A percentile compares a stretch with the other conserved stretches of the same genome.
Evolutionary conservation across 2,888 invertebrate species (phyloP).

Genomic region (Adineta ricciae): DNA sequence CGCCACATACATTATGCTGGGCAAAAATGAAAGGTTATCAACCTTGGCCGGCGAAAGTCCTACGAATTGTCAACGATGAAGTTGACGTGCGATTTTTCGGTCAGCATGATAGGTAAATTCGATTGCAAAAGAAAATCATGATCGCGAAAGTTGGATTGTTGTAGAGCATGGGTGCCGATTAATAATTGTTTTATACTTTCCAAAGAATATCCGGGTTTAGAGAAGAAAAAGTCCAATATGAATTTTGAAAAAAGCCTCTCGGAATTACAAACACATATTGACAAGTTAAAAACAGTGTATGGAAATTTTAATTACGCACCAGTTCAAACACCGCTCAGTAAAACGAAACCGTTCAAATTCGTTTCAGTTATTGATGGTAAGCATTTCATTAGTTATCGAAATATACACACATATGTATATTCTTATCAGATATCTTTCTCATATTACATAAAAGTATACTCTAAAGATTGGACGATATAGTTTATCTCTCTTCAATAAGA

Average conservation of each 20-base stretch:
- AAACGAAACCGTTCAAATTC: not conserved
- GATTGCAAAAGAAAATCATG: not conserved
- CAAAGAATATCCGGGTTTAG: not conserved
- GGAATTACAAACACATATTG: constrained; percentile 4
- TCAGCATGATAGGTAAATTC: constrained; percentile 63
- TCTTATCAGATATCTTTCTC: too few species aligned
- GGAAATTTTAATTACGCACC: not conserved
- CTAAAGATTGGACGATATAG: too few species aligned
- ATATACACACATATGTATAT: too few species aligned
- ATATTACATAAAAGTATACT: too few species aligned
- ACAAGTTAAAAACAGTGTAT: not conserved
- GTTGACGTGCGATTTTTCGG: constrained; percentile 90
- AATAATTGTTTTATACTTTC: not conserved
- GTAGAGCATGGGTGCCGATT: not conserved
- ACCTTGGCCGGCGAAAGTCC: constrained; percentile 82
- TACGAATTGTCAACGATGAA: constrained; percentile 44
- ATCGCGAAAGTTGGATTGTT: not conserved
- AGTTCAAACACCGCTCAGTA: not conserved
- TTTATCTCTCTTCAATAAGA: too few species aligned
- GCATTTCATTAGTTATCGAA: not conserved
- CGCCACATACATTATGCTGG: constrained; percentile 83
- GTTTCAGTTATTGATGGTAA: constrained; percentile 20
- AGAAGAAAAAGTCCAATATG: not conserved
- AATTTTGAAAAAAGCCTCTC: constrained; percentile 2
- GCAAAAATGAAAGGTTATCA: constrained; percentile 92